Conservation (phyloP, 2,797 vertebrate genomes). For the Gadopsis marmoratus region DNA sequence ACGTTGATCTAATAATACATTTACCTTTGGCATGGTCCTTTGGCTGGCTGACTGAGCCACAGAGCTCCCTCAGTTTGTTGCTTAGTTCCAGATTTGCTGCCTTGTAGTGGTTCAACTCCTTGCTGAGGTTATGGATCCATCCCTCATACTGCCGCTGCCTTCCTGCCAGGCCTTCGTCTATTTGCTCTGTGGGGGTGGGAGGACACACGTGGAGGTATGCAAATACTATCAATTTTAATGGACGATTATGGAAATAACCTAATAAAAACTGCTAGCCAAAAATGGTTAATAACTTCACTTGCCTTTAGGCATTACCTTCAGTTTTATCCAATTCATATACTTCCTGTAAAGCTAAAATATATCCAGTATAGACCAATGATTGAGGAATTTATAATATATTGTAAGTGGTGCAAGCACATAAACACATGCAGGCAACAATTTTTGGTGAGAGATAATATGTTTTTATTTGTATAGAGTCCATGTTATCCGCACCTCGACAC, state of each 20-base stretch:
- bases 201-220: not conserved
- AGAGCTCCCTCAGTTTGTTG: conserved; percentile 85
- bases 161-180: conserved; percentile 91
- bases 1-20: not conserved
- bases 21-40: conserved; percentile 71
- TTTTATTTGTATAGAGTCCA: not conserved
- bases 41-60: conserved; percentile 64
- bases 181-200: conserved; percentile 86
- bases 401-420: not conserved
- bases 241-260: not conserved
- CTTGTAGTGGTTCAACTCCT: conserved; percentile 90
- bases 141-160: conserved; percentile 92
- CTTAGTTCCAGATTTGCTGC: conserved; percentile 91
- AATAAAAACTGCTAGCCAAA: not conserved
- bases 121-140: conserved; percentile 92
- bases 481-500: conserved; percentile 86
- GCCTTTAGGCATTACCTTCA: not conserved
- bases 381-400: not conserved
- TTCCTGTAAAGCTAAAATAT: not conserved
- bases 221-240: not conserved
- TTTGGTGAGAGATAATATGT: not conserved
- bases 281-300: not conserved
- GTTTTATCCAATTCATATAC: not conserved
- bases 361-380: not conserved
- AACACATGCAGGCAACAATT: not conserved